Base-by-base conservation (phyloP, 2,797 vertebrate species). In the Morelia viridis region DNA sequence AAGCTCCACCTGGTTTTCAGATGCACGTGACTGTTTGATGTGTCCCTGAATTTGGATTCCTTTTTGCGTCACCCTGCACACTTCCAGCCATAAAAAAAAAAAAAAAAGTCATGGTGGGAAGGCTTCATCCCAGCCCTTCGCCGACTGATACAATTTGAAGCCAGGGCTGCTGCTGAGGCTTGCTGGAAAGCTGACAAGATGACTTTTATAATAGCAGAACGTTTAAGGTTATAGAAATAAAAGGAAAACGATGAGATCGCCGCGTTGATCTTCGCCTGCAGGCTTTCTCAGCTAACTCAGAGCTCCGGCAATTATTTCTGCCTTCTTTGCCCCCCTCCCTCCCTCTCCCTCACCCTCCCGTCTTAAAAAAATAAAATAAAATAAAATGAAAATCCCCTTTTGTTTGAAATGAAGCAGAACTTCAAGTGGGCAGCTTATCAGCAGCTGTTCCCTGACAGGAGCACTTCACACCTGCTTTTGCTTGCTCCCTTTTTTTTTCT, bases 191-290 rank as follows among this genome's bases (percentile, higher is more conserved):
- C 97, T 97, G 97, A 98, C 98, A 98, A 96, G 96, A 97, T 97
- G 97, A 97, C 97, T 98, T 98, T 97, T 97, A 97, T 98, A 98
- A 98, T 97, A 98, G 98, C 97, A 97, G 97, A 98, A 97, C 96
- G 96, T 98, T 98, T 98, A 98, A 98, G 97, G 97, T 97, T 97
- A 97, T 97, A 96, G 98, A 98, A 98, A 98, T 97, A 98, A 98
- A 98, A 97, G 97, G 97, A 96, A 97, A 96, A 96, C 97, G 97
- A 97, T 98, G 97, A 98, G 98, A 98, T 98, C 98, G 97, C 97
- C 86, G 95, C 93, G 97, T 96, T 98, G 97, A 98, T 98, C 98
- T 98, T 97, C 96, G 97, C 97, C 97, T 96, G 97, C 97, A 96
- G 98, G 98, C 97, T 97, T 97, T 96, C 96, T 95, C 96, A 68